A percentile compares a stretch with the other conserved stretches of the same genome.
Evolutionary conservation across 2,113 vertebrate genomes (phyloP).

Genomic region (Prunella fulvescens): DNA sequence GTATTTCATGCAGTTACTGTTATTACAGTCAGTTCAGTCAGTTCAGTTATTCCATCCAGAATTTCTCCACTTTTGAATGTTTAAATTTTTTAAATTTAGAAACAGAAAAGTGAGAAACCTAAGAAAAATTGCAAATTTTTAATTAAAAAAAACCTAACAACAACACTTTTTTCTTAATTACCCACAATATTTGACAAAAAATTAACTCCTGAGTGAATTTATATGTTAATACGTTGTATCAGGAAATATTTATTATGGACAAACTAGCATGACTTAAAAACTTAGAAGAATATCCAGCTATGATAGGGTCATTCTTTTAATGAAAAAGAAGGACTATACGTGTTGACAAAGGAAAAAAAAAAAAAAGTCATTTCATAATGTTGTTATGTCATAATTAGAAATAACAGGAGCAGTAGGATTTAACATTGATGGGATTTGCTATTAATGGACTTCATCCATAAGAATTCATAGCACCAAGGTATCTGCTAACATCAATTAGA

Average conservation of each 20-base stretch:
- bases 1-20: neutral
- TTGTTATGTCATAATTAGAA: neutral
- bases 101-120: neutral
- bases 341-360: neutral
- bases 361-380: neutral
- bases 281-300: neutral
- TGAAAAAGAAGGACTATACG: neutral
- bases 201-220: neutral
- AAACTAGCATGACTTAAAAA: neutral
- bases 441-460: neutral
- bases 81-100: neutral
- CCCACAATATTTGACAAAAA: neutral
- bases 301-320: neutral
- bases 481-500: neutral
- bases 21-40: neutral
- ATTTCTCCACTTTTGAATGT: neutral
- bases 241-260: neutral
- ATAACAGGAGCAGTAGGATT: neutral
- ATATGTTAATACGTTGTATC: neutral
- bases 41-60: neutral
- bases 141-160: neutral
- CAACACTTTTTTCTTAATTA: neutral
- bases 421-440: neutral
- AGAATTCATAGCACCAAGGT: neutral
- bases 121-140: neutral